These are phyloP conservation scores for Aptenodytes patagonicus DNA, from an alignment of 2,113 vertebrate species.

Conservation along the genomic window DNA sequence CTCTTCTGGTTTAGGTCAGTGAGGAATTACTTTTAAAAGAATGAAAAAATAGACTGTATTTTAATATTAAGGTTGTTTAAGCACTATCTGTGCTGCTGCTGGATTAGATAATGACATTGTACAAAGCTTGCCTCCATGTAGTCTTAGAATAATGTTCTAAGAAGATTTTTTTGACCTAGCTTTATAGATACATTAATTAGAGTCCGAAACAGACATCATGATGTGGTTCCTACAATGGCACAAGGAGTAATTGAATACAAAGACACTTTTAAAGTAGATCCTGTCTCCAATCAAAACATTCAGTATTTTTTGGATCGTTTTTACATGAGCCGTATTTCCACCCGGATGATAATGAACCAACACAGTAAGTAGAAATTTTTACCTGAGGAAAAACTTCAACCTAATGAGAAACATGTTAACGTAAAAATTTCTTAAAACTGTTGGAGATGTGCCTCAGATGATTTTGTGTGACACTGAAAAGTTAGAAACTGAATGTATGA, in stretches of 20 bases:
- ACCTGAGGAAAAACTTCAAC: not conserved
- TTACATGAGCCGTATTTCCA: conserved; percentile 99
- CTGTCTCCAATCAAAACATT: conserved; percentile 93
- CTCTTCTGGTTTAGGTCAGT: not conserved
- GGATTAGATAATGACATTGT: not conserved
- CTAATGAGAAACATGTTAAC: not conserved
- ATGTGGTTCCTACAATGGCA: conserved; percentile 96
- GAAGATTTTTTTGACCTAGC: conserved; percentile 64
- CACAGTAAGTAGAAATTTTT: conserved; percentile 85
- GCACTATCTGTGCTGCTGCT: not conserved
- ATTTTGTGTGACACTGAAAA: not conserved
- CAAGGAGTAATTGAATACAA: conserved; percentile 96
- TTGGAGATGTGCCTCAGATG: not conserved
- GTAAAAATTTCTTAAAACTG: not conserved
- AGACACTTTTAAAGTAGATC: conserved; percentile 88
- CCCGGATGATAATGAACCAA: conserved; percentile 98
- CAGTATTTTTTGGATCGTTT: conserved; percentile 98
- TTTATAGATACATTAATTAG: conserved; percentile 90
- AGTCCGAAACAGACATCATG: conserved; percentile 91
- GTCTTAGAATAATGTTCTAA: not conserved
- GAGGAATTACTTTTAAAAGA: not conserved
- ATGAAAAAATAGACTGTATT: not conserved
- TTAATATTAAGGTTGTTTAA: not conserved
- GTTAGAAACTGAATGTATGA: not conserved
- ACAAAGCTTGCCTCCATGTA: not conserved